phyloP scores from a whole-genome alignment of 2,888 invertebrate genomes.

The Patella depressa region DNA sequence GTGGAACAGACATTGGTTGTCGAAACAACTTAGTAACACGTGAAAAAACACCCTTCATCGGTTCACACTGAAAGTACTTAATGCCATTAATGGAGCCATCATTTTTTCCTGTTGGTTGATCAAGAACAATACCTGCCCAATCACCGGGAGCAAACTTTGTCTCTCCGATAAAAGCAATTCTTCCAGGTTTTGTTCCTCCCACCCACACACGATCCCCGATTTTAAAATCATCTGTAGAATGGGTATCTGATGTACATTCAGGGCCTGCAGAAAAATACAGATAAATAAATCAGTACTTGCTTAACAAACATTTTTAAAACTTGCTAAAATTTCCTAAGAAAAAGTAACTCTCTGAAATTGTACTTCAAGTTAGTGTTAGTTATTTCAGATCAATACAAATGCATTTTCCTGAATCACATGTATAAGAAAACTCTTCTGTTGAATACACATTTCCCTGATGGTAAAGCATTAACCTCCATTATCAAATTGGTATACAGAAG shows the following conservation, averaged over 20 bases:
- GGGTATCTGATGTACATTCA: slow-evolving; percentile 40
- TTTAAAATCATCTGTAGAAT: slow-evolving; percentile 86
- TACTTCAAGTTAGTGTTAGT: no score
- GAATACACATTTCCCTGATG: no score
- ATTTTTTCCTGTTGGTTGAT: slow-evolving; percentile 70
- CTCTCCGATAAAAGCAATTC: slow-evolving; percentile 70
- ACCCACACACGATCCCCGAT: slow-evolving; percentile 93
- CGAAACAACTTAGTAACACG: slow-evolving; percentile 80
- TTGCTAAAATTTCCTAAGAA: no score
- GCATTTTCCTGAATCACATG: no score
- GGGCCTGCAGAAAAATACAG: slow-evolving; percentile 47
- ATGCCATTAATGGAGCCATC: slow-evolving; percentile 70
- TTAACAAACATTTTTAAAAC: no score
- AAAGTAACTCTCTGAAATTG: no score
- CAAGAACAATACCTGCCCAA: slow-evolving; percentile 71
- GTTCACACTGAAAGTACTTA: slow-evolving; percentile 70
- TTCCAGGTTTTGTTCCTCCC: slow-evolving; percentile 69
- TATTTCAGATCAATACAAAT: no score
- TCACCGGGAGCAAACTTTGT: slow-evolving; percentile 71
- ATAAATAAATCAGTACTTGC: no score
- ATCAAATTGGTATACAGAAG: no score
- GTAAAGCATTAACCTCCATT: no score
- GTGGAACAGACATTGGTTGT: slow-evolving; percentile 48
- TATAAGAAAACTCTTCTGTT: no score
- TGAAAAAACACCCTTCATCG: slow-evolving; percentile 70